Evolutionary conservation across 1,140 invertebrate species (phyloP), one percentile per base, ranked within the genome.

Genomic region (Trichonephila clavata): DNA sequence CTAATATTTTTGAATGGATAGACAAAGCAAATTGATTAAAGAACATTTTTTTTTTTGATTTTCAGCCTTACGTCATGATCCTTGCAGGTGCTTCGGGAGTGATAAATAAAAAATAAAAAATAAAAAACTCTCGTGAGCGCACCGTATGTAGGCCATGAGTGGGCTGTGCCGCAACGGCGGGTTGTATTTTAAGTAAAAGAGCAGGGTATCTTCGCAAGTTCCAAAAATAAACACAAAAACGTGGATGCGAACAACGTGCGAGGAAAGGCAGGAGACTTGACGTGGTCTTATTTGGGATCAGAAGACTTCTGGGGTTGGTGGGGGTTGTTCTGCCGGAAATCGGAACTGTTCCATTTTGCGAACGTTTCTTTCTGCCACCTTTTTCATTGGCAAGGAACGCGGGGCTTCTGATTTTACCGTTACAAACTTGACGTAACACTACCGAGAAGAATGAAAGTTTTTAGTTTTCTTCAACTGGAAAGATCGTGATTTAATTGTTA

Each of bases 281-380:
- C 39, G 90, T 92, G 90, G 90, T 92, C 90, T 92, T 92, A 92
- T 92, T 92, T 92, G 90, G 90, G 90, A 92, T 92, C 90, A 57
- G 89, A 89, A 65, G 43, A 27, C 65, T 61, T 21, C 43, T 24
- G 92, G 86, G 61, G 61, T 81, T 43, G 86, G 32, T 14, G 92
- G 71, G 61, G 43, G 20, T 39, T 88, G 83, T 57, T 21, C 39
- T 83, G 68, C 83, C 83, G 77, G 87, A 81, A 84, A 84, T 63
- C 60, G 90, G 80, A 92, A 84, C 59, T 61, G 90, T 24, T 84
- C 50, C 71, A 71, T 24, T 77, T 77, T 77, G 71, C 71, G 32
- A 77, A 77, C 71, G 27, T 77, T 77, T 77, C 27, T 24, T 84
- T 57, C 81, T 84, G 81, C n/a, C 81, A 84, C 81, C 24, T 84